phyloP scores from a whole-genome alignment of 2,888 invertebrate species.

The Spisula subtruncata region DNA sequence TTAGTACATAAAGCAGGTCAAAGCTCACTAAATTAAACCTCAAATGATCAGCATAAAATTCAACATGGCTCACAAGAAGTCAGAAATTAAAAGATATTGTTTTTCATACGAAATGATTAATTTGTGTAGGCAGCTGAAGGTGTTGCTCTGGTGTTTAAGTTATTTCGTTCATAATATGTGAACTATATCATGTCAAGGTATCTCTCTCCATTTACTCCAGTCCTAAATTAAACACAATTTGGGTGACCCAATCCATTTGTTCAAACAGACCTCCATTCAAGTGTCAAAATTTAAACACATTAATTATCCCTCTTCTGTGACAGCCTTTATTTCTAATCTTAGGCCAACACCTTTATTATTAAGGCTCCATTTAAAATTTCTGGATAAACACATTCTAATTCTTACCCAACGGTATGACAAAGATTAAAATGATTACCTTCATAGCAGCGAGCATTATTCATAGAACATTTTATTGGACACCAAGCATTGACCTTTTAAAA shows the following conservation, averaged over 20 bases:
- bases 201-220: slow-evolving; percentile 36
- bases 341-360: slow-evolving; percentile 57
- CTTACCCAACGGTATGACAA: not conserved
- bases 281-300: slow-evolving; percentile 66
- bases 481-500: not conserved
- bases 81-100: not conserved
- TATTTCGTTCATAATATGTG: slow-evolving; percentile 11
- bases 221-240: slow-evolving; percentile 46
- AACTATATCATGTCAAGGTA: slow-evolving; percentile 36
- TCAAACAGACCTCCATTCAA: slow-evolving; percentile 59
- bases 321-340: slow-evolving; percentile 61
- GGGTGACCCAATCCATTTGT: slow-evolving; percentile 47
- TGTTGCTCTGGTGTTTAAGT: slow-evolving; percentile 14
- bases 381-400: slow-evolving; percentile 5
- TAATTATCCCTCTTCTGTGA: slow-evolving; percentile 58
- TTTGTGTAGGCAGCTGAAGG: not conserved
- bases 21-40: slow-evolving; percentile 22
- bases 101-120: not conserved
- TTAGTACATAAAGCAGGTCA: not conserved
- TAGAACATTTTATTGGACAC: not conserved
- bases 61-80: not conserved
- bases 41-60: not conserved
- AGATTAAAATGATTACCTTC: not conserved
- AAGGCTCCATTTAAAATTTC: slow-evolving; percentile 30
- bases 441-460: not conserved